Evolutionary conservation across 2,113 vertebrate species (phyloP).

Genomic region (Noctilio leporinus): DNA sequence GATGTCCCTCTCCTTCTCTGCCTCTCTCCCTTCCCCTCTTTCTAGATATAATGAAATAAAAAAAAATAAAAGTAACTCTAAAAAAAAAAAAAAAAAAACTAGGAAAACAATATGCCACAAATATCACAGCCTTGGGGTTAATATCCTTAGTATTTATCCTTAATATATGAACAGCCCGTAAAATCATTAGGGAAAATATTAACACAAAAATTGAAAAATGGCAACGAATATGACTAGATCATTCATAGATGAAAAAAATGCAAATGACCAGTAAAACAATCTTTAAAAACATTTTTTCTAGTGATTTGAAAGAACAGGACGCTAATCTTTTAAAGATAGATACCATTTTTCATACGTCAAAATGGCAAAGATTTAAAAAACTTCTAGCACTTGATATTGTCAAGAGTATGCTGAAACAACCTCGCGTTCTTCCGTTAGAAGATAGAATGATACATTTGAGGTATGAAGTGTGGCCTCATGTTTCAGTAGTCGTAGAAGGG

Average conservation of each 20-base stretch:
- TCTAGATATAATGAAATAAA: too few relatives aligned
- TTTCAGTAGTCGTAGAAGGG: not conserved
- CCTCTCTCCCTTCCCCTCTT: too few relatives aligned
- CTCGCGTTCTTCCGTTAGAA: not conserved
- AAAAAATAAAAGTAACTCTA: too few relatives aligned
- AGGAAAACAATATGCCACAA: not conserved
- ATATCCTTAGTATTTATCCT: not conserved
- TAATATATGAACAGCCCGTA: not conserved
- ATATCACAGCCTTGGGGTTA: not conserved
- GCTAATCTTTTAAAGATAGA: not conserved
- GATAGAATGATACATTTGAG: not conserved
- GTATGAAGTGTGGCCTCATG: not conserved
- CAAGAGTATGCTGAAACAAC: not conserved
- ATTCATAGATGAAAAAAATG: not conserved
- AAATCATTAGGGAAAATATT: not conserved
- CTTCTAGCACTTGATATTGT: not conserved
- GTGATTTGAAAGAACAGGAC: not conserved
- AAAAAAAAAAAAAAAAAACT: not conserved
- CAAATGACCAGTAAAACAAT: not conserved
- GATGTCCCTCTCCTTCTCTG: too few relatives aligned
- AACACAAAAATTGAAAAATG: not conserved
- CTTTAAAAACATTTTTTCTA: not conserved
- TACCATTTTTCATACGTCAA: not conserved
- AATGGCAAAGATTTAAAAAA: not conserved
- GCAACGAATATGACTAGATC: not conserved